Evolutionary conservation across 92 coral and sea anemone species (phyloP), one percentile per base, ranked within the genome.

Genomic region (Plumapathes pennacea): DNA sequence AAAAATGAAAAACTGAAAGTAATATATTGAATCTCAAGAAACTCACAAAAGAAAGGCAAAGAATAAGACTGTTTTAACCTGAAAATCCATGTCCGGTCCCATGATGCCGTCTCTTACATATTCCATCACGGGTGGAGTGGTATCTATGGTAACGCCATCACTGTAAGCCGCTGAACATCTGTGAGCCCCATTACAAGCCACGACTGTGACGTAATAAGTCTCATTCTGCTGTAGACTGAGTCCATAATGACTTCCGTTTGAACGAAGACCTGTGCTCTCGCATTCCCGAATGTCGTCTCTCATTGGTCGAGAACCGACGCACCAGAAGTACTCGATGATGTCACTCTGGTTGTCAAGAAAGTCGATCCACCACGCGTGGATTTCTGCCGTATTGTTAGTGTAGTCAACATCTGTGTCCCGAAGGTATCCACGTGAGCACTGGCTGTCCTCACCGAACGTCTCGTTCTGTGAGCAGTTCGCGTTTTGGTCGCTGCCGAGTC

Each of bases 331-430:
- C 57, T 80, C 82, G 0, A 81, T 86, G 30, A 94, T 89, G 38
- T 84, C 96, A 47, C 99, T 94, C 25, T 94, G 96, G 33, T 74
- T 85, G 50, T 94, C 99, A 21, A 78, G 72, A 60, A 94, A 94
- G 58, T 88, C 99, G 27, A 94, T 69, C 99, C 99, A 94, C 4
- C 96, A 69, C 25, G 99, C 85, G 51, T 90, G 80, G 45, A 89
- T 38, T 54, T 72, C 86, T 3, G 87, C 52, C 10, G 99, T 85
- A 51, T 81, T 85, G 64, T 89, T 88, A 1, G 99, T 94, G 62
- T 56, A 94, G 47, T 94, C 96, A 18, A 94, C 54, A 54, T 94
- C 99, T 1, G 99, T 84, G 21, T 94, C 96, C 38, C 75, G 67
- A 51, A 94, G 81, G 48, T 73, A 74, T 5, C 99, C 85, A 17